A percentile compares a stretch with the other conserved stretches of the same genome.
Conservation (phyloP, 2,113 vertebrate species). For the Raphicerus campestris region DNA sequence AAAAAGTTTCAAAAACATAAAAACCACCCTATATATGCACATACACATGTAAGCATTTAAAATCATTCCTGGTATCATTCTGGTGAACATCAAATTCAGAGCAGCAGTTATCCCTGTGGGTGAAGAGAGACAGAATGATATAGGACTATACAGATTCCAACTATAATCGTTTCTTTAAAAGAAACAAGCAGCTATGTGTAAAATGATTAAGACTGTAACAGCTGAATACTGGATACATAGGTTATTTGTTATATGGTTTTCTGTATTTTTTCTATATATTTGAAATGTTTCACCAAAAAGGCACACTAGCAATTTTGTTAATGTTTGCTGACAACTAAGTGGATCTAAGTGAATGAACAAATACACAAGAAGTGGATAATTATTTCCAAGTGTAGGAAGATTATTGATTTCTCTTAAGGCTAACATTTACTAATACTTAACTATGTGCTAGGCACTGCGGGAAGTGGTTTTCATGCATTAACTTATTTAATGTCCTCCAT, state of each 20-base stretch:
- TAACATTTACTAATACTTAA: conserved; percentile 11
- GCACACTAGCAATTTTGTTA: not conserved
- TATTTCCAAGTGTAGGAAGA: not conserved
- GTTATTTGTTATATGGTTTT: not conserved
- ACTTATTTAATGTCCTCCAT: not conserved
- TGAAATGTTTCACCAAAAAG: conserved; percentile 1
- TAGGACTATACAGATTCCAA: not conserved
- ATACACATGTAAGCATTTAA: not conserved
- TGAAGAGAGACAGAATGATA: not conserved
- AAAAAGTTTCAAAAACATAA: conserved; percentile 16
- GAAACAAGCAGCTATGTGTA: not conserved
- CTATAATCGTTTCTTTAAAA: not conserved
- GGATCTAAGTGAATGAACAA: not conserved
- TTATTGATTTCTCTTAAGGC: not conserved
- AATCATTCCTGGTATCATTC: not conserved
- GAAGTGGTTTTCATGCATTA: not conserved
- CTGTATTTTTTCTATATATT: not conserved
- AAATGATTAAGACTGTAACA: not conserved
- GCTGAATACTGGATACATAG: not conserved
- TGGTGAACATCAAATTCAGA: conserved; percentile 3
- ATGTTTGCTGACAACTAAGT: not conserved
- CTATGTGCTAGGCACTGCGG: not conserved
- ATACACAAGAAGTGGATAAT: not conserved
- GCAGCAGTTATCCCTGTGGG: not conserved
- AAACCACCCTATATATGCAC: not conserved